These are phyloP conservation scores for Odontocerum albicorne DNA, from an alignment of 2,888 invertebrate genomes.

Conservation along the genomic window DNA sequence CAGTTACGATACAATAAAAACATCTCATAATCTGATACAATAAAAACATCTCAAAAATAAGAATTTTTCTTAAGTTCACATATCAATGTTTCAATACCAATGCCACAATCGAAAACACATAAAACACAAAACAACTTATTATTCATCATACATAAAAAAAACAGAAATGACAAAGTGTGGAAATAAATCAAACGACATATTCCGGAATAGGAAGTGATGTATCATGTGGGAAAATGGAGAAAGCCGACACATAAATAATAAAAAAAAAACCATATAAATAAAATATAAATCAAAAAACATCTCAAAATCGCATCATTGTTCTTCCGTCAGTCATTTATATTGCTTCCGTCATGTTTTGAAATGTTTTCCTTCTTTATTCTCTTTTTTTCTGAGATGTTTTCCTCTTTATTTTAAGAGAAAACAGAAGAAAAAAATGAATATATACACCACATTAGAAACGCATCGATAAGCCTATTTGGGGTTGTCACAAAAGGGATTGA, in stretches of 20 bases:
- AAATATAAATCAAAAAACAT: conserved; percentile 15
- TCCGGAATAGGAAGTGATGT: conserved; percentile 17
- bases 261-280: conserved; percentile 16
- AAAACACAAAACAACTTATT: no score
- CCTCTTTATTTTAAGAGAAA: not conserved
- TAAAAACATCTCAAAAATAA: no score
- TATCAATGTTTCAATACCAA: no score
- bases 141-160: no score
- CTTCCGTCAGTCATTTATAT: conserved; percentile 32
- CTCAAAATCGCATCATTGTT: conserved; percentile 29
- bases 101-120: no score
- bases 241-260: conserved; percentile 12
- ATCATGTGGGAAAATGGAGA: conserved; percentile 1
- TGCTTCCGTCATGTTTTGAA: conserved; percentile 28
- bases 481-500: not conserved
- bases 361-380: not conserved
- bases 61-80: no score
- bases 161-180: no score
- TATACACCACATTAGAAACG: conserved; percentile 26
- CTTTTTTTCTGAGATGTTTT: not conserved
- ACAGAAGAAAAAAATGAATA: conserved; percentile 22
- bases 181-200: no score
- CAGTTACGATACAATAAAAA: no score
- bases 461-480: conserved; percentile 20
- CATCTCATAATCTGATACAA: no score